Conservation (phyloP, 1,140 invertebrate species). For the Caenorhabditis tropicalis region DNA sequence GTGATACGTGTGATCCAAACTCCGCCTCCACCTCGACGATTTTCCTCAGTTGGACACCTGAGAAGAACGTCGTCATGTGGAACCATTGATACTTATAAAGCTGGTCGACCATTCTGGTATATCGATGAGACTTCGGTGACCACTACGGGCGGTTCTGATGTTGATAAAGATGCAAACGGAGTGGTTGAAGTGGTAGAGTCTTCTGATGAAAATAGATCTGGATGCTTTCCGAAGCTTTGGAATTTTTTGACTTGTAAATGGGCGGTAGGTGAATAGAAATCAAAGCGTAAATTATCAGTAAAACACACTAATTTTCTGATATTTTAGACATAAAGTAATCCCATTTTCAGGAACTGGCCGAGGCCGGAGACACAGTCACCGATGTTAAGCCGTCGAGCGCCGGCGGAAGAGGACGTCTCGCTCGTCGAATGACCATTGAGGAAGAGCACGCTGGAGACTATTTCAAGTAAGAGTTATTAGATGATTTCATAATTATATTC, state of each 20-base stretch:
- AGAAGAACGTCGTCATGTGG: background rate
- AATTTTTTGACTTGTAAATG: background rate
- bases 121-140: background rate
- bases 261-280: background rate
- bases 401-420: slow-evolving; percentile 30
- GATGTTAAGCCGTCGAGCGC: background rate
- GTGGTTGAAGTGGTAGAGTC: background rate
- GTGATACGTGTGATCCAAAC: background rate
- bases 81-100: background rate
- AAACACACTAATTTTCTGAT: too few species aligned
- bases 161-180: background rate
- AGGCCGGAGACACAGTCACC: background rate
- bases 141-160: background rate
- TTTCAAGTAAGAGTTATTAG: slow-evolving; percentile 49
- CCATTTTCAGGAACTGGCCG: slow-evolving; percentile 36
- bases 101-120: slow-evolving; percentile 10
- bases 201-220: background rate
- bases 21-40: background rate
- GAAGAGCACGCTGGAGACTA: slow-evolving; percentile 61
- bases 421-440: slow-evolving; percentile 60
- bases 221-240: background rate
- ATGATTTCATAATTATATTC: background rate
- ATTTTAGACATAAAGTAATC: too few species aligned
- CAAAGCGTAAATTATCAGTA: too few species aligned
- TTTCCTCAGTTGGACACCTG: background rate